Base-by-base conservation (phyloP, 2,113 vertebrate genomes). In the Pardalotus punctatus region DNA sequence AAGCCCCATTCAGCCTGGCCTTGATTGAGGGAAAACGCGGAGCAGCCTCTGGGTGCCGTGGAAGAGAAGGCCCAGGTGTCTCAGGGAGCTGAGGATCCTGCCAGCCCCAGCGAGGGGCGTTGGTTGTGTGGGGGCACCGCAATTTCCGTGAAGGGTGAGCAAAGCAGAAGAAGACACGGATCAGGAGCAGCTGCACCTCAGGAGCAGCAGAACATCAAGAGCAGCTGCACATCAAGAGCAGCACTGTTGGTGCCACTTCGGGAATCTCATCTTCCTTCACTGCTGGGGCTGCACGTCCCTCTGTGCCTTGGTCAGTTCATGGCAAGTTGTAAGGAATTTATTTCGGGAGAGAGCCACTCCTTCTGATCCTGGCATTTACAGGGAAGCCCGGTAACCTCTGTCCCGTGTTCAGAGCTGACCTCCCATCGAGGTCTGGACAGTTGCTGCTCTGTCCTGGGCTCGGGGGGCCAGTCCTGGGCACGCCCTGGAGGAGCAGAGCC, bases 101-200 rank as follows among this genome's bases (percentile, higher is more conserved):
- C 16, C 22, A 29, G 9, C 40, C 29, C 36, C n/a, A 51, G 15
- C 0, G 4, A 53, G 53, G 8, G 4, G n/a, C 23, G 7, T 17
- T 27, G 57, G 5, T 13, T 38, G 7, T 14, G 38, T 17, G 78
- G 38, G 38, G 35, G 40, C 61, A 36, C 72, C 25, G 35, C 31
- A 45, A 18, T 28, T 56, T 9, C 36, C 27, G 2, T 3, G 35
- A 8, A 40, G 38, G 31, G 19, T 35, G 58, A 47, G 47, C 6
- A 5, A 10, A 47, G 14, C 17, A 45, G 57, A 33, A 3, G 10
- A 21, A 7, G 5, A 38, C 20, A 0, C 5, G 58, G 14, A 3
- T 36, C 1, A 11, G 70, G 42, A 53, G 11, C 35, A 40, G 90
- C 66, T 57, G 54, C 53, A 33, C 57, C 33, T 8, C 21, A 4